Evolutionary conservation across 2,797 vertebrate species (phyloP).

Genomic region (Chelmon rostratus): DNA sequence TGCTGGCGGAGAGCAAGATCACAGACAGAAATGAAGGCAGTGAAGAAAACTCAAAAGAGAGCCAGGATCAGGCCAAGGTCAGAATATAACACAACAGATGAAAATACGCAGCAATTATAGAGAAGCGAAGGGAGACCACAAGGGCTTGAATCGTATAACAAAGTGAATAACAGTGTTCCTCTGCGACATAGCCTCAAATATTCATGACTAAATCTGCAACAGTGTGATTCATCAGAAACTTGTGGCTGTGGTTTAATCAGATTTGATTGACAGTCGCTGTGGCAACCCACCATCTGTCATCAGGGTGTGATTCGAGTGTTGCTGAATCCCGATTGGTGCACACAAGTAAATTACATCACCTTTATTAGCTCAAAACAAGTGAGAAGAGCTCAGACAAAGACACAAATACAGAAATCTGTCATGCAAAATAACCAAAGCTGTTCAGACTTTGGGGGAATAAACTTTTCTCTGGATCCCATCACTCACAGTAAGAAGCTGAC

Average conservation of each 20-base stretch:
- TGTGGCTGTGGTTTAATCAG: neutral
- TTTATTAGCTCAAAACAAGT: neutral
- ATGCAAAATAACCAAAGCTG: neutral
- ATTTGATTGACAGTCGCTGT: neutral
- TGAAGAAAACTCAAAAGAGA: constrained; percentile 56
- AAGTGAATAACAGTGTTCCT: neutral
- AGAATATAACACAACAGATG: constrained; percentile 29
- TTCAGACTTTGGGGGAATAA: neutral
- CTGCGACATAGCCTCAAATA: neutral
- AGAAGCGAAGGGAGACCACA: neutral
- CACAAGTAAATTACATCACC: neutral
- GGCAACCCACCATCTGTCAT: neutral
- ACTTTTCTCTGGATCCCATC: neutral
- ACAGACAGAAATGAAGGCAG: constrained; percentile 57
- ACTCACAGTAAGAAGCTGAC: neutral
- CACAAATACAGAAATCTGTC: neutral
- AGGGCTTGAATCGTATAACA: neutral
- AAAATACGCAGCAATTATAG: neutral
- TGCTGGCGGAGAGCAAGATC: constrained; percentile 59
- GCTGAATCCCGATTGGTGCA: neutral
- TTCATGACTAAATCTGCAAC: neutral
- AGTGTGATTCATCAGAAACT: constrained; percentile 1
- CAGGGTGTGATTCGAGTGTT: neutral
- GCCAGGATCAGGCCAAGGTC: constrained; percentile 71
- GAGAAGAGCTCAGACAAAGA: neutral